Evolutionary conservation across 2,797 vertebrate species (phyloP), one percentile per base, ranked within the genome.

Genomic region (Gymnoscopelus microlampas): DNA sequence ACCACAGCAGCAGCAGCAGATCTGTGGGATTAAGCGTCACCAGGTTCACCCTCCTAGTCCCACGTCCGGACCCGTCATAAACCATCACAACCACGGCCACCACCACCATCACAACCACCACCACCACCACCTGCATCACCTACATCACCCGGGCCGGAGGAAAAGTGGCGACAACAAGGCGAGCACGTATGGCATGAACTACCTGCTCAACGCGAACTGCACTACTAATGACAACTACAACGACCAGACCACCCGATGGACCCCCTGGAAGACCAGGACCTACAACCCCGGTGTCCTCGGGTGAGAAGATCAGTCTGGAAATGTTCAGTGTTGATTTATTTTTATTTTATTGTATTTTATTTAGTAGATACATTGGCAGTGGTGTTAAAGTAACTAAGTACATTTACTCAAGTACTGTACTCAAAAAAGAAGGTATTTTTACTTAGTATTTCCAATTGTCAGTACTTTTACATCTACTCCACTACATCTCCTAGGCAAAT

Each of bases 121-220:
- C 77, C 93, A 94, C 39, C 39, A 44, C 39, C 39, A 44, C 3
- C 39, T 83, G 79, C 89, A 87, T 66, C 87, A 91, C 78, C 91
- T 78, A 74, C 95, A 95, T 78, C 96, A 97, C 77, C 97, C 97
- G 0, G 94, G 96, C 88, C 94, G 96, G 1, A 95, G 97, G 95
- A 98, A 97, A 96, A 95, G 94, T 53, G 9, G 39, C 39, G 97
- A 98, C 81, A 99, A 98, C 87, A 98, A 98, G 92, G 97, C 97
- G 78, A 98, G 97, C 94, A 98, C 97, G 44, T 98, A 96, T 88
- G 98, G 97, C 68, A 96, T 98, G 90, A 98, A 98, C 90, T 97
- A 96, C 86, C 78, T 97, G 91, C 94, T 97, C 53, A 44, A 44
- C 8, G 96, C 96, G 0, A 95, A 94, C 91, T 96, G 90, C 91